These are phyloP conservation scores for Morpho helenor DNA, from an alignment of 2,888 invertebrate genomes.

Conservation along the genomic window DNA sequence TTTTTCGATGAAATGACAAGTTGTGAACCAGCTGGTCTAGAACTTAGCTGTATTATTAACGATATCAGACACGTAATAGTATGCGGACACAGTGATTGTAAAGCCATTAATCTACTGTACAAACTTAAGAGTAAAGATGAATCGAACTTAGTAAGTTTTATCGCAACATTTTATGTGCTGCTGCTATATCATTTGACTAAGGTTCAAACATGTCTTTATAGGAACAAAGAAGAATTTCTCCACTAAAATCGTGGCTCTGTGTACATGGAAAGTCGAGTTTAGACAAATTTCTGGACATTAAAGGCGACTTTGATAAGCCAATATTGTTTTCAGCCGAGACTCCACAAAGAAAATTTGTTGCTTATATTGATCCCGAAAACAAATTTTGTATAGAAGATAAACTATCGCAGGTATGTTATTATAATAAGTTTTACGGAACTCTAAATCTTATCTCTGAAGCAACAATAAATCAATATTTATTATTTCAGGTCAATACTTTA, in stretches of 20 bases:
- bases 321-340: constrained; percentile 93
- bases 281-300: constrained; percentile 88
- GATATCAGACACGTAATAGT: constrained; percentile 95
- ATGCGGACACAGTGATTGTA: constrained; percentile 98
- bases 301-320: constrained; percentile 82
- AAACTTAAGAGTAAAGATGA: constrained; percentile 88
- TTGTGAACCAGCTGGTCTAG: constrained; percentile 97
- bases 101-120: constrained; percentile 96
- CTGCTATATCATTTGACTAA: not conserved
- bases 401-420: constrained; percentile 88
- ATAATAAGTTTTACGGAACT: not conserved
- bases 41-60: constrained; percentile 95
- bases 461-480: not conserved
- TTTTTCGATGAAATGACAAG: constrained; percentile 92
- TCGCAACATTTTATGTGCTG: not conserved
- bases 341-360: constrained; percentile 91
- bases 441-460: not conserved
- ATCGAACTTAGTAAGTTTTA: constrained; percentile 67
- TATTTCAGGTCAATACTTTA: constrained; percentile 88
- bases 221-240: constrained; percentile 90
- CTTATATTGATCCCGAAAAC: constrained; percentile 96
- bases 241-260: constrained; percentile 94
- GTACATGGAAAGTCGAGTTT: constrained; percentile 91
- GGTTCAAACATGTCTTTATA: constrained; percentile 45
- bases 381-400: constrained; percentile 94